A percentile compares a stretch with the other conserved stretches of the same genome.
Evolutionary conservation across 2,888 invertebrate genomes (phyloP).

Genomic region (Podabrus alpinus): DNA sequence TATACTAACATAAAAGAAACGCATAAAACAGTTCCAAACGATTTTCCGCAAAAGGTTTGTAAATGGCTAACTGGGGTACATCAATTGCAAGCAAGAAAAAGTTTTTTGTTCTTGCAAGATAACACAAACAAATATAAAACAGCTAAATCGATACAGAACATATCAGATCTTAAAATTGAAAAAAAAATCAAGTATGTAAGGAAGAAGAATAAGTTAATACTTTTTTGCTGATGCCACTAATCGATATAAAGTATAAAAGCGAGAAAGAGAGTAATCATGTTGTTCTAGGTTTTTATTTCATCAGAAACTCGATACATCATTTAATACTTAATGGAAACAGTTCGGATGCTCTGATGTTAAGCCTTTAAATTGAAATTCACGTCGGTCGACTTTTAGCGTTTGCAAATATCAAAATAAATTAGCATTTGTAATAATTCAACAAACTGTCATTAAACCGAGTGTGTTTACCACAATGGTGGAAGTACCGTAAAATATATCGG

Average conservation of each 20-base stretch:
- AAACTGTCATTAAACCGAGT: not conserved
- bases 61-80: not conserved
- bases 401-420: not conserved
- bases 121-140: not conserved
- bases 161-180: not conserved
- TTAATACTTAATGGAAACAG: constrained; percentile 9
- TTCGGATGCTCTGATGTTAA: not conserved
- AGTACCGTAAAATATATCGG: not conserved
- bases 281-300: constrained; percentile 7
- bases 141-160: not conserved
- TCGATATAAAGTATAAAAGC: constrained; percentile 2
- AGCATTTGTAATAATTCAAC: not conserved
- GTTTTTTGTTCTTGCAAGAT: not conserved
- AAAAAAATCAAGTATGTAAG: not conserved
- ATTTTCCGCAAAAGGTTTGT: constrained; percentile 1
- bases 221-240: not conserved
- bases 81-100: not conserved
- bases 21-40: constrained; percentile 2
- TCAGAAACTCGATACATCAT: constrained; percentile 2
- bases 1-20: not conserved
- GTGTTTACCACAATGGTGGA: not conserved
- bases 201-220: not conserved
- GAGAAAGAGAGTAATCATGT: constrained; percentile 5
- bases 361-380: constrained; percentile 5
- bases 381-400: not conserved